These are phyloP conservation scores for Panzeria rudis DNA, from an alignment of 2,888 invertebrate genomes.

Conservation along the genomic window DNA sequence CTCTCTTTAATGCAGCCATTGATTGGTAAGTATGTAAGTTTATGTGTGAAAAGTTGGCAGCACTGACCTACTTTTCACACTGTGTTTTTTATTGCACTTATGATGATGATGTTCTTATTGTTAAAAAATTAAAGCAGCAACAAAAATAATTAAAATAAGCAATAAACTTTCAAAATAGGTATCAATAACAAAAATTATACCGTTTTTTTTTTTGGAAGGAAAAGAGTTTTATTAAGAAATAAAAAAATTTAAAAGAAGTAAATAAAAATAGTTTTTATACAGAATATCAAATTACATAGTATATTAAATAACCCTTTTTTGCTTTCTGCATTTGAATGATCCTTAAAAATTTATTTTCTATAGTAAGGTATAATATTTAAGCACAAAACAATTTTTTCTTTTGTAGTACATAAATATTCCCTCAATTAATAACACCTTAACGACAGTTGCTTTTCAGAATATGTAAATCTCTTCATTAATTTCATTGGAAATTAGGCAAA, in stretches of 20 bases:
- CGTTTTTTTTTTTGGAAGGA: not conserved
- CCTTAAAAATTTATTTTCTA: not conserved
- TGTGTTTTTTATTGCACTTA: not conserved
- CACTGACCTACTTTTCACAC: constrained; percentile 66
- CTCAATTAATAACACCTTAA: not conserved
- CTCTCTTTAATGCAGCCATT: not conserved
- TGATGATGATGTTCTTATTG: constrained; percentile 36
- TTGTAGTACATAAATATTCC: not conserved
- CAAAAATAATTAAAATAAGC: constrained; percentile 1
- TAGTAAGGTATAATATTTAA: no score
- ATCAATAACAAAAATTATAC: not conserved
- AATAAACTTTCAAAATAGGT: constrained; percentile 22
- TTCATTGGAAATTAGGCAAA: constrained; percentile 10
- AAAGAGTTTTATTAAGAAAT: not conserved
- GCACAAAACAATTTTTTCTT: not conserved
- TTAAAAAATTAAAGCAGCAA: constrained; percentile 31
- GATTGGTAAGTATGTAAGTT: not conserved
- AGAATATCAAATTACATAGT: no score
- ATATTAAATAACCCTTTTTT: no score
- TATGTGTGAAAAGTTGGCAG: constrained; percentile 32
- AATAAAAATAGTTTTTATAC: no score
- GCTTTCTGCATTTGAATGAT: no score
- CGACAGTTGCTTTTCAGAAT: constrained; percentile 10
- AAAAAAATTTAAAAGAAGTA: not conserved
- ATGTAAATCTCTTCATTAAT: constrained; percentile 9